A percentile compares a stretch with the other conserved stretches of the same genome.
Conservation (phyloP, 2,797 vertebrate species). For the Periparus ater region DNA sequence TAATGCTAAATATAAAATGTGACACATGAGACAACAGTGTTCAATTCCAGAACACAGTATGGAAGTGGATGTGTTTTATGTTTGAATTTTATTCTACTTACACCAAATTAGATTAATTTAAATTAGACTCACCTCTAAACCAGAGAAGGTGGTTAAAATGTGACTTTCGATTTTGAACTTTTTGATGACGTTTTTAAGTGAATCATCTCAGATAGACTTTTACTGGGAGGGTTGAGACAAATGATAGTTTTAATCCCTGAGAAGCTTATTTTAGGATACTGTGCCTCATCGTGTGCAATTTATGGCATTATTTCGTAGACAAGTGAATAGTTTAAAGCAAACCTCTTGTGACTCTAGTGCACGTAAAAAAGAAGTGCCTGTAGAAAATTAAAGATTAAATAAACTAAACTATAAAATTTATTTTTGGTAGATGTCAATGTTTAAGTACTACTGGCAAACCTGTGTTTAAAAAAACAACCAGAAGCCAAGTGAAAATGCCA, state of each 20-base stretch:
- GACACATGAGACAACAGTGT: not conserved
- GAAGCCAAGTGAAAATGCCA: not conserved
- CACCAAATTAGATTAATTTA: not conserved
- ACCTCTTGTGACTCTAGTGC: not conserved
- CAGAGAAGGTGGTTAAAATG: not conserved
- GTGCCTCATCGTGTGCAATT: not conserved
- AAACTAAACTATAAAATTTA: not conserved
- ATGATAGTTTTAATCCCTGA: not conserved
- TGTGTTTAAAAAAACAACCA: not conserved
- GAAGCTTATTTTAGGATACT: not conserved
- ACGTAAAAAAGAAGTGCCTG: not conserved
- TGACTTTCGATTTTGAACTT: not conserved
- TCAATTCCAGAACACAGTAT: not conserved
- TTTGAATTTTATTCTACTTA: constrained; percentile 1
- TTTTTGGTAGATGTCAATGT: not conserved
- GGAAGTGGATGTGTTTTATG: not conserved
- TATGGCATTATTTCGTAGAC: not conserved
- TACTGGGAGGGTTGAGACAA: not conserved
- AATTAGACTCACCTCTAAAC: not conserved
- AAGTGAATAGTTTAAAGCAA: not conserved
- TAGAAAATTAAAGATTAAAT: not conserved
- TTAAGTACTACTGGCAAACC: not conserved
- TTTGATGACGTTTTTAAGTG: not conserved
- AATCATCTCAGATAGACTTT: not conserved
- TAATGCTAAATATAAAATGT: not conserved